phyloP scores from a whole-genome alignment of 2,888 invertebrate species.

The Conistra vaccinii region DNA sequence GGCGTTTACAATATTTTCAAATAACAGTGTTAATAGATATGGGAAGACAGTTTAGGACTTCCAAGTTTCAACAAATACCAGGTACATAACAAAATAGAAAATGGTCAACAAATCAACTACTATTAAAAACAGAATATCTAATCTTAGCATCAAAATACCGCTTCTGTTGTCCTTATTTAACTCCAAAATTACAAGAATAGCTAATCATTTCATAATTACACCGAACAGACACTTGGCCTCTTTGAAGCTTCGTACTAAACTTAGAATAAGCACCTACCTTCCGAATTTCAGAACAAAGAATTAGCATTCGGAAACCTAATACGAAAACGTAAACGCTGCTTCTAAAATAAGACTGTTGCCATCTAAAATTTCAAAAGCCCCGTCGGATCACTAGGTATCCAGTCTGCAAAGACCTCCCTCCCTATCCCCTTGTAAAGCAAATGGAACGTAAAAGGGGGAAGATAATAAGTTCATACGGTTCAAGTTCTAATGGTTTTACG shows the following conservation, averaged over 20 bases:
- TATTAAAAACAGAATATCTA: no score
- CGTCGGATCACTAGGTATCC: constrained; percentile 43
- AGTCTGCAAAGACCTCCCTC: constrained; percentile 38
- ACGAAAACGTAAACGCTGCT: constrained; percentile 50
- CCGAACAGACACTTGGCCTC: constrained; percentile 12
- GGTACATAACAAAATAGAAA: no score
- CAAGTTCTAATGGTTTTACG: constrained; percentile 57
- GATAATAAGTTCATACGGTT: constrained; percentile 57
- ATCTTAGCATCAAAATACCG: not conserved
- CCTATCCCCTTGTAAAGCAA: constrained; percentile 21
- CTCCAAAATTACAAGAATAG: not conserved
- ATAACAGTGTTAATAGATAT: no score
- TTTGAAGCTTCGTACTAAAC: constrained; percentile 19
- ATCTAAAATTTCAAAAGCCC: constrained; percentile 67
- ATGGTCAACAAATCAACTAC: no score
- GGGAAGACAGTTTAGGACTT: no score
- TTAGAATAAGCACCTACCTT: constrained; percentile 22
- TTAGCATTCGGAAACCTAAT: constrained; percentile 53
- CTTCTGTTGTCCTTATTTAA: not conserved
- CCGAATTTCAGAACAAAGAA: constrained; percentile 51
- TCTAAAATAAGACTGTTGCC: constrained; percentile 59
- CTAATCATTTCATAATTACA: constrained; percentile 31
- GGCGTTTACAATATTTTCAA: no score
- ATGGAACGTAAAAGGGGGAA: constrained; percentile 24
- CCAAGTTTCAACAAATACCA: no score